Evolutionary conservation across 2,113 vertebrate genomes (phyloP).

Genomic region (Neogobius melanostomus): DNA sequence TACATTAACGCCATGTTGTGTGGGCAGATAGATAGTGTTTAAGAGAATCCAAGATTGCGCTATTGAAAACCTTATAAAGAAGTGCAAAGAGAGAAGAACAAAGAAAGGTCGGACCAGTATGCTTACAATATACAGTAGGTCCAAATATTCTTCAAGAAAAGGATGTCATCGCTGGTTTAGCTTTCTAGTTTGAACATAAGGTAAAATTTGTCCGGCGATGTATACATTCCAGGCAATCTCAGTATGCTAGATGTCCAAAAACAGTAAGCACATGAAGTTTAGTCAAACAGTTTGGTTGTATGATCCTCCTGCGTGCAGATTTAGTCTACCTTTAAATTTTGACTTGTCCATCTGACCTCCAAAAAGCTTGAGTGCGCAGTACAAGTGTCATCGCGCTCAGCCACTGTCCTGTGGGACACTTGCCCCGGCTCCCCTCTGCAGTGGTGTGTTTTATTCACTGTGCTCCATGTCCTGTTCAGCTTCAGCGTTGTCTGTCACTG

Average conservation of each 20-base stretch:
- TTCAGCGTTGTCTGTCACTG: conserved; percentile 37
- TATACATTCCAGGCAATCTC: too few species aligned
- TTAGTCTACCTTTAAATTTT: neutral
- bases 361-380: neutral
- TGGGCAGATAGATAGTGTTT: conserved; percentile 2
- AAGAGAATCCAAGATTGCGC: neutral
- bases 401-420: conserved; percentile 5
- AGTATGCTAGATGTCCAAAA: neutral
- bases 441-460: conserved; percentile 22
- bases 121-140: neutral
- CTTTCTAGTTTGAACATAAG: neutral
- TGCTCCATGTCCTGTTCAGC: conserved; percentile 32
- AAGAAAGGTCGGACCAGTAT: neutral
- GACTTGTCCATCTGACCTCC: neutral
- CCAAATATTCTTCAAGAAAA: too few species aligned
- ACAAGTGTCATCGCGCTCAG: neutral
- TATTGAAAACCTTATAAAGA: neutral
- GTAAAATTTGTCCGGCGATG: neutral
- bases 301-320: neutral
- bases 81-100: neutral
- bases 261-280: neutral
- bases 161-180: too few species aligned
- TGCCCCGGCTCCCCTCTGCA: conserved; percentile 10
- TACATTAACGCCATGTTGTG: conserved; percentile 10
- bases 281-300: neutral